Base-by-base conservation (phyloP, 1,140 invertebrate genomes). In the Sminthurinus signatus region DNA sequence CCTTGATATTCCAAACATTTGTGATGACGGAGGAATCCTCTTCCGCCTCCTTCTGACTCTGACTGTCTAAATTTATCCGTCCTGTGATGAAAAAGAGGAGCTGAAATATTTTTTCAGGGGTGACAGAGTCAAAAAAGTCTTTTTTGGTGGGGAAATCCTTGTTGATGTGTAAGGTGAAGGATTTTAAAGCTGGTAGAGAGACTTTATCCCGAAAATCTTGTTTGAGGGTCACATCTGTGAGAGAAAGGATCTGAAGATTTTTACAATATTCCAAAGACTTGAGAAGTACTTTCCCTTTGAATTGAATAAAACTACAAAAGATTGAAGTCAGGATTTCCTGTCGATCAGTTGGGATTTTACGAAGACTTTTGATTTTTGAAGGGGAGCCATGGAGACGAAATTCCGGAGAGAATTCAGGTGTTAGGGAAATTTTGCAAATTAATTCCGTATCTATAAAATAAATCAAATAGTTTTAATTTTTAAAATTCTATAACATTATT, bases 201-300 rank as follows among this genome's bases (percentile, higher is more conserved):
- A 36, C 15, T 36, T 36, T 36, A 8, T 15, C 15, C 5, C 5
- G 32, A 15, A 36, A 36, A 36, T 36, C 32, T 36, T 36, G 32
- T 36, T n/a, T n/a, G n/a, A n/a, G n/a, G n/a, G n/a, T n/a, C 5
- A 36, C 32, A 36, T 36, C 32, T 8, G 32, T 36, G 32, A 36
- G 5, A 36, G 32, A 36, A 15, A 8, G 32, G n/a, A n/a, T n/a
- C n/a, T n/a, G n/a, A 15, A 36, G 32, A 36, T 36, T 36, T 36
- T 36, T 36, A 15, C 32, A 36, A 36, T 36, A 15, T 52, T 52
- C 50, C 2, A 52, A n/a, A 28, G 50, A 52, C 23, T 52, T 52
- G 14, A 52, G 28, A 27, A 52, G 25, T 8, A 25, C 27, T 28
- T 52, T 52, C 28, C 23, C 50, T 29, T 52, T 52, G 50, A 28